Conservation (phyloP, 2,113 vertebrate species). For the Melierax canorus region DNA sequence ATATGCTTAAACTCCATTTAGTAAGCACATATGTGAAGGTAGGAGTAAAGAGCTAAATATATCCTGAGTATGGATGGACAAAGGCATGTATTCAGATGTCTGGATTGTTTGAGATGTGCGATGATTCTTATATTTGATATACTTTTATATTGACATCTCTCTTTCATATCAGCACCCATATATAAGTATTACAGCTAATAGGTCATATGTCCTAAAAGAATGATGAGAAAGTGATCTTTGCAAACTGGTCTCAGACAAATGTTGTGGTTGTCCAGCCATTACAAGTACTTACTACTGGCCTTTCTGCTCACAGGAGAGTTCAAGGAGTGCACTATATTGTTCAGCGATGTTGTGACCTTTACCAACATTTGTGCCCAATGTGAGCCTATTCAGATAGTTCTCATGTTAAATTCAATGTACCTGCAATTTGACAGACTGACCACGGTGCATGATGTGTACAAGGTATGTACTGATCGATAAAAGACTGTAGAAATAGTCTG, state of each 20-base stretch:
- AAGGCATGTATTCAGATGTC: not conserved
- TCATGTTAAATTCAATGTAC: slow-evolving; percentile 82
- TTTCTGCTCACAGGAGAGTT: slow-evolving; percentile 73
- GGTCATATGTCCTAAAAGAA: not conserved
- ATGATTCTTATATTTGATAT: not conserved
- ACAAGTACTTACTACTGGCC: not conserved
- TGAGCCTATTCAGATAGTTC: slow-evolving; percentile 80
- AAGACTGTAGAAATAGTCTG: not conserved
- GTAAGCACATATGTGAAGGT: not conserved
- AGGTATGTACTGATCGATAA: slow-evolving; percentile 53
- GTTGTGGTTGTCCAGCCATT: not conserved
- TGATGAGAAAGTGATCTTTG: not conserved
- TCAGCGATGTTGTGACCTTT: slow-evolving; percentile 81
- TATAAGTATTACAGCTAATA: not conserved
- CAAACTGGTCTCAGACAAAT: not conserved
- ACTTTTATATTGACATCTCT: not conserved
- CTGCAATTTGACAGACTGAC: slow-evolving; percentile 78
- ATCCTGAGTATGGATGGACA: not conserved
- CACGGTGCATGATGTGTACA: slow-evolving; percentile 79
- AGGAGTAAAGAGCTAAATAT: not conserved
- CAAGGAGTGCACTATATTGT: slow-evolving; percentile 79
- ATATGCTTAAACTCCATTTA: not conserved
- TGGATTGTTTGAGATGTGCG: not conserved
- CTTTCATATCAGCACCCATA: accelerated
- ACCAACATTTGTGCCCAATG: slow-evolving; percentile 79